Base-by-base conservation (phyloP, 2,888 invertebrate genomes). In the Cremastobaeus sp. region DNA sequence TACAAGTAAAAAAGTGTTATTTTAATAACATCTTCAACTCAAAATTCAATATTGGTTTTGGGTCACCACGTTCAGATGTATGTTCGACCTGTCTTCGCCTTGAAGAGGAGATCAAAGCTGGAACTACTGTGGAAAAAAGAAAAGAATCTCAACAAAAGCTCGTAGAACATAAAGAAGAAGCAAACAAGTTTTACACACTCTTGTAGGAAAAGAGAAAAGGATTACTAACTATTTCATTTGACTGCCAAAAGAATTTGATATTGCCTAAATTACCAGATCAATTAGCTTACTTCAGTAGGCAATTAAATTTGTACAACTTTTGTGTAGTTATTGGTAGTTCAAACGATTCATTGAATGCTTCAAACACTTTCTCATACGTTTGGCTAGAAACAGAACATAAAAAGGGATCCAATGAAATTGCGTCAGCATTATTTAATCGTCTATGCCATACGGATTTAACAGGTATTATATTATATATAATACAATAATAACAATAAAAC, bases 21-120 rank as follows among this genome's bases (percentile, higher is more conserved):
- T 59, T 59, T 21, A 34, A 47, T 5, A 20, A 32, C 1, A 25
- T 47, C 39, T 59, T 59, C 14, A 45, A 59, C 14, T 37, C 48
- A 3, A n/a, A 47, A 8, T 59, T 59, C 12, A 59, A 59, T 11
- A 59, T 41, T 15, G 55, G 55, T 8, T 57, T 57, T n/a, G 55
- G 55, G 11, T 57, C 39, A 1, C 41, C 55, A 3, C 55, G 55
- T 1, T 25, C 57, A 12, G 57, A 57, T 25, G 45, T 34, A 20
- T 57, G 57, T 15, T 57, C 57, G 1, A 57, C 57, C 1, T 57
- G 57, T 45, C 21, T 57, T 8, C 14, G n/a, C 4, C 11, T 57
- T 5, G 2, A 43, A 4, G 57, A 57, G 18, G 5, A 17, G 17
- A 43, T 18, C 5, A 41, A 59, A 14, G 21, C 17, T 6, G 35